Base-by-base conservation (phyloP, 1,140 invertebrate species). In the Agrilus planipennis region DNA sequence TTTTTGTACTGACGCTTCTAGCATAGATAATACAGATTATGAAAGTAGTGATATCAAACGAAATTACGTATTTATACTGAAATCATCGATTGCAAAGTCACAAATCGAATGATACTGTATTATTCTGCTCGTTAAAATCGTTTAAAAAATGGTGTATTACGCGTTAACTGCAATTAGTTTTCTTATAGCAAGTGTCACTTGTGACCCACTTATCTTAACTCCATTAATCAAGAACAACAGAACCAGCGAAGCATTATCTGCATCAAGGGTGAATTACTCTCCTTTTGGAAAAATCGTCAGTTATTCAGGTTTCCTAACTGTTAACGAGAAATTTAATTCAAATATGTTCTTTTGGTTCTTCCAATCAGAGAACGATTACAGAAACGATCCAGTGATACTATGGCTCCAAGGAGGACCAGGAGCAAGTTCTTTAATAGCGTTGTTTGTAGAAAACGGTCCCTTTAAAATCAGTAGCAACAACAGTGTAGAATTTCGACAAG, bases 261-360 rank as follows among this genome's bases (percentile, higher is more conserved):
- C 48, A 9, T 43, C 62, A 3, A 36, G 36, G 39, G 55, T 62
- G 7, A 36, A 48, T 18, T 38, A 35, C 10, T 12, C 6, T 9
- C 40, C 39, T 16, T 63, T 62, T 34, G 50, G 52, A 43, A 49
- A 52, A 2, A 41, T 55, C 12, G 39, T 42, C 37, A 55, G 57
- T 45, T 57, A 81, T 55, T 69, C 79, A 27, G 83, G 81, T 11
- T 84, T 74, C 51, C 68, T 85, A 9, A 84, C 81, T 1, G 75
- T 84, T 2, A 72, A 85, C 52, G 68, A 75, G 57, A 54, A 59
- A 1, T 73, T 63, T 45, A 66, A 75, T 49, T 79, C 77, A 4
- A 82, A 85, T 59, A 57, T 79, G 44, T 86, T 82, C 57, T 84
- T 86, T 60, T 85, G 81, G 82, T 85, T 77, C 57, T 84, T 85